Base-by-base conservation (phyloP, 2,888 invertebrate genomes). In the Callinectes sapidus region DNA sequence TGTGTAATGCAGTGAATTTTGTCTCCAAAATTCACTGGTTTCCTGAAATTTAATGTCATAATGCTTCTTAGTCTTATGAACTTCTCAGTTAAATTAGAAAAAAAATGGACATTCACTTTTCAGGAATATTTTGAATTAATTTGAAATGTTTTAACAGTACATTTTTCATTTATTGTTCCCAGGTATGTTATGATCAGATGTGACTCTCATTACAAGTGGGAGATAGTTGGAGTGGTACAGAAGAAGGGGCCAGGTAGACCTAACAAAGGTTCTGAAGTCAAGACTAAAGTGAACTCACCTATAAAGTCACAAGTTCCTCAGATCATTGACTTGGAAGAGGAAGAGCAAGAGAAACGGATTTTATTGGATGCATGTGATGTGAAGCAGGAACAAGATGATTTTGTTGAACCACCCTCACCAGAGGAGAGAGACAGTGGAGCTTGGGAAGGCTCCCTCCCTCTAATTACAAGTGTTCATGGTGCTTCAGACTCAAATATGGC, bases 191-290 rank as follows among this genome's bases (percentile, higher is more conserved):
- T 94, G 94, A 94, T 94, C 32, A 88, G 94, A 14, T 94, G 94
- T 90, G 94, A 94, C 90, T 16, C 48, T n/a, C 71, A 77, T 61
- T 81, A 61, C 13, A 90, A 92, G 55, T 94, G 94, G 94, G 94
- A 94, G 77, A 94, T 94, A 48, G 94, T 94, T 77, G 94, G 94
- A n/a, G 92, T 94, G 0, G 94, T 94, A 8, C 94, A 94, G 89
- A 94, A 92, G 90, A 94, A 94, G 54, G 91, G 90, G 8, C 89
- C 93, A 28, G 3, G 54, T 8, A 42, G 71, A 23, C n/a, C 89
- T 35, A 86, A 32, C 54, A 92, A 71, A 28, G 28, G 35, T 14
- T 35, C 66, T 48, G 89, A 91, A 35, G 71, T 71, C 55, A 91
- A 91, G 71, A 23, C 55, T n/a, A 91, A 77, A 90, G 10, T 16